Evolutionary conservation across 1,140 invertebrate species (phyloP).

Genomic region (Euglossa dilemma): DNA sequence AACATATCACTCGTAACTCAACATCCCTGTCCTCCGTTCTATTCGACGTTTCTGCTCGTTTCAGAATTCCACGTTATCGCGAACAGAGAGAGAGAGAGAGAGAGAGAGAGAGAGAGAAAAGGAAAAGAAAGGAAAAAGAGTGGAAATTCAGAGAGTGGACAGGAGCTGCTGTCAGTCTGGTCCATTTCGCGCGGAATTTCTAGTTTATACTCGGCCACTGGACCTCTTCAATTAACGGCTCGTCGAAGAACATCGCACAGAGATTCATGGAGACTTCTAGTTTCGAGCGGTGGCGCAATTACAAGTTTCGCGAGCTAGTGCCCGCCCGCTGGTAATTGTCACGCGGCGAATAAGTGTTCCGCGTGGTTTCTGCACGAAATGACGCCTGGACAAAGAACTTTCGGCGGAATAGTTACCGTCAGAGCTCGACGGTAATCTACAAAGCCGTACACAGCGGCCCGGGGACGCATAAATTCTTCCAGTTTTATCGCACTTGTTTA

Average conservation of each 20-base stretch:
- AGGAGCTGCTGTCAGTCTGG: neutral
- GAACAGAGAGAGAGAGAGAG: no score
- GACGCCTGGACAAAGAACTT: slow-evolving; percentile 7
- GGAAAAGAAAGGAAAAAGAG: neutral
- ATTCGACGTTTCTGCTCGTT: no score
- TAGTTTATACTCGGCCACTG: neutral
- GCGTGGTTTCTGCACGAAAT: slow-evolving; percentile 37
- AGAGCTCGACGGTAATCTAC: neutral
- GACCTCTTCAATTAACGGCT: slow-evolving; percentile 53
- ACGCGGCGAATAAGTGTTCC: slow-evolving; percentile 23
- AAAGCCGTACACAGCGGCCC: neutral
- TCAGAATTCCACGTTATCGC: no score
- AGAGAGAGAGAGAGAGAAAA: neutral
- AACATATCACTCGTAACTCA: no score
- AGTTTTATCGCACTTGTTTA: neutral
- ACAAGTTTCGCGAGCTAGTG: slow-evolving; percentile 54
- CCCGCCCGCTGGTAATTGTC: slow-evolving; percentile 44
- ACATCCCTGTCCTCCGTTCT: no score
- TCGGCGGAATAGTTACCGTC: neutral
- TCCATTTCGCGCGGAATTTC: slow-evolving; percentile 8
- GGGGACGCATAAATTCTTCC: neutral
- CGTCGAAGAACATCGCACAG: slow-evolving; percentile 35
- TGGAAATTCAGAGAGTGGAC: neutral
- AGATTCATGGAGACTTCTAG: slow-evolving; percentile 26
- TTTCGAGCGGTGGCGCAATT: slow-evolving; percentile 58